Evolutionary conservation across 2,888 invertebrate genomes (phyloP), one percentile per base, ranked within the genome.

Genomic region (Caradrina clavipalpis): DNA sequence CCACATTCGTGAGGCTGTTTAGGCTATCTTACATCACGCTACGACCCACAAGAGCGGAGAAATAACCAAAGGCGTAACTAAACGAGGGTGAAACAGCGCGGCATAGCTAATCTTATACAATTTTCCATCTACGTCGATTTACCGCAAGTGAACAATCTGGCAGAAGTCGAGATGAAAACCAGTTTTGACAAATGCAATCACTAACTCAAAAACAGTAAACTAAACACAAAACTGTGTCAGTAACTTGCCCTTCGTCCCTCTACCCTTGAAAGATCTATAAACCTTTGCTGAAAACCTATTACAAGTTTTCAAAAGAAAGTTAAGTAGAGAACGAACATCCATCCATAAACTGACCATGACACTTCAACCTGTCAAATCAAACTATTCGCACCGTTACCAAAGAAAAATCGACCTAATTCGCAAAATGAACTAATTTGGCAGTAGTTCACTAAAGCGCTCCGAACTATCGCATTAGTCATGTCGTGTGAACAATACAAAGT

Each of bases 401-500:
- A 49, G 21, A 59, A 54, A 59, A n/a, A 17, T 49, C 68, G 59
- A 64, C 63, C 60, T 45, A 69, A 54, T 45, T 55, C 63, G 21
- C 10, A 11, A 54, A 49, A 11, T 22, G 22, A 42, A 51, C 60
- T 42, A 73, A 58, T 66, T 75, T 62, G 22, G 39, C 59, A 65
- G 57, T 42, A 31, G n/a, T 17, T 39, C 45, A 62, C 13, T 50
- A 50, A 78, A 69, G 54, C 51, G 65, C 21, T 21, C 11, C 35
- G 31, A 51, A 58, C 53, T 54, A 76, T 60, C 53, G 50, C 68
- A 78, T 76, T 68, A 78, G 69, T 69, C 70, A 65, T 26, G 69
- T 75, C 64, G 62, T 69, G 76, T 73, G 69, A 74, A 73, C 80
- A 78, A 83, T 73, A 81, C 81, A 78, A 78, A 81, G 81, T 78